Base-by-base conservation (phyloP, 2,113 vertebrate species). In the Calonectris borealis region DNA sequence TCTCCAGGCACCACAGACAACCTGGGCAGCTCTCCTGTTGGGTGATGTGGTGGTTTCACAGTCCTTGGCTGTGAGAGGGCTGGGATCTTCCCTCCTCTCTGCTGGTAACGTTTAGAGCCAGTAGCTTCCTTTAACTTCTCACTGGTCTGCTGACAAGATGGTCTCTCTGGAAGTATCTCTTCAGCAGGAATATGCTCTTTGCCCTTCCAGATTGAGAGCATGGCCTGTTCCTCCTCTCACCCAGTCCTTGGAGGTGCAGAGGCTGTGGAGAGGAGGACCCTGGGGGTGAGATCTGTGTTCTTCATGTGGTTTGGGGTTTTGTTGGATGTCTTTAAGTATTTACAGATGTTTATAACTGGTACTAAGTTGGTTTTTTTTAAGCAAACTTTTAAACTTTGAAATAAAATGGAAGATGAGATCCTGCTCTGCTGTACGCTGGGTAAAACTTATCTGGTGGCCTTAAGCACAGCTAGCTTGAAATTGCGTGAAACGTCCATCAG, bases 401-500 rank as follows among this genome's bases (percentile, higher is more conserved):
- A 96, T 97, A 96, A 96, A 97, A 61, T 18, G 40, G 19, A 86
- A 81, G 48, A 19, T 26, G 42, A 61, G 25, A 18, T 86, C n/a
- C n/a, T 83, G 16, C 31, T 80, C 31, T 76, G 42, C 83, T 64
- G 26, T 31, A 1, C 2, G 1, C 19, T 21, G 61, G 11, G 9
- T 87, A 9, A 9, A 44, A 36, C 12, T 19, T 40, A 8, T 6
- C 60, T 32, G 40, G 14, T 32, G 65, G 6, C 46, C 52, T 71
- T 55, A 16, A 48, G 40, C 22, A 19, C 29, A 9, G 7, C 20
- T 2, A 7, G 9, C 29, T 52, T 1, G 1, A 32, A 49, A 16
- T 9, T 8, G 18, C 0, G 1, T 26, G 65, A 31, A 31, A 4
- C 0, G 0, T 36, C 51, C 20, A 7, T 7, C 26, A 19, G 17